phyloP scores from a whole-genome alignment of 1,140 invertebrate genomes.

The Berghia stephanieae region DNA sequence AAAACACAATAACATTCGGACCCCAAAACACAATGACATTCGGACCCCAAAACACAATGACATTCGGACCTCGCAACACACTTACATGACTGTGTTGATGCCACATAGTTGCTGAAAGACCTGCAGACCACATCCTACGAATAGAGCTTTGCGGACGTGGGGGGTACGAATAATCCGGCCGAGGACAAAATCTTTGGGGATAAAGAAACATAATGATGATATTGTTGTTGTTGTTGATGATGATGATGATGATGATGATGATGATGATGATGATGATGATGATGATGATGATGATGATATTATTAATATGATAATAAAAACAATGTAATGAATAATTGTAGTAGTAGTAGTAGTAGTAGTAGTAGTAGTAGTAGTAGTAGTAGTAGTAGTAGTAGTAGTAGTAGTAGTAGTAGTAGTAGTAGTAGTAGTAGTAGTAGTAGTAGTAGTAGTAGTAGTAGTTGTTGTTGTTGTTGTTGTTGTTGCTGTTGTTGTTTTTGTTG shows the following conservation, averaged over 20 bases:
- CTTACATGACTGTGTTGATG: constrained; percentile 76
- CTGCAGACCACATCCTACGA: constrained; percentile 72
- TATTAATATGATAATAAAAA: constrained; percentile 1
- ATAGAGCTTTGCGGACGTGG: constrained; percentile 69
- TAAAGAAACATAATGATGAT: neutral
- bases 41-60: too few species aligned
- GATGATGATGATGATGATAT: constrained; percentile 12
- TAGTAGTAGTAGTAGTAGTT: neutral
- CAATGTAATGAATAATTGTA: neutral
- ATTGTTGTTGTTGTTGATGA: too few species aligned
- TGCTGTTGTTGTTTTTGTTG: too few species aligned
- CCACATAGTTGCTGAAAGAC: constrained; percentile 73
- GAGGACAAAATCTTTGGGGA: constrained; percentile 25
- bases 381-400: neutral
- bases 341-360: neutral
- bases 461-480: neutral
- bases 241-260: neutral
- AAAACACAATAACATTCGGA: too few species aligned
- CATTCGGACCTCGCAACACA: too few species aligned
- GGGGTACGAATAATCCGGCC: constrained; percentile 65
- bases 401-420: neutral
- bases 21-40: too few species aligned
- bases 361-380: neutral
- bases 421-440: neutral
- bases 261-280: constrained; percentile 22